A percentile compares a stretch with the other conserved stretches of the same genome.
Evolutionary conservation across 2,113 vertebrate genomes (phyloP).

Genomic region (Sander vitreus): DNA sequence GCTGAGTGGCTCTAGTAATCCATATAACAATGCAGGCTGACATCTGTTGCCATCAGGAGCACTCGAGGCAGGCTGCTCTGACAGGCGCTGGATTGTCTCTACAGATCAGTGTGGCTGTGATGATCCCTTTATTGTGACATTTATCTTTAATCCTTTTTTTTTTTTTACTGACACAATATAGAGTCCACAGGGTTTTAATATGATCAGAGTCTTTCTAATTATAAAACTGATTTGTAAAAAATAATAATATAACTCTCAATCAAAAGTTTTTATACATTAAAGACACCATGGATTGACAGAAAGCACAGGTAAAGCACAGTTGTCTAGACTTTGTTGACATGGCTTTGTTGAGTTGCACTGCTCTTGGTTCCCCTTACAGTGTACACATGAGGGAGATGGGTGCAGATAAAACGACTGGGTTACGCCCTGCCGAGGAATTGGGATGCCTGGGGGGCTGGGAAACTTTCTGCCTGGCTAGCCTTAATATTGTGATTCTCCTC

Average conservation of each 20-base stretch:
- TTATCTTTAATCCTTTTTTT: constrained; percentile 29
- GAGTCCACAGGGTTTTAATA: not conserved
- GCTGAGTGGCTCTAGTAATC: constrained; percentile 77
- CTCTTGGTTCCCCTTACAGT: constrained; percentile 52
- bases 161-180: not conserved
- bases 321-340: constrained; percentile 62
- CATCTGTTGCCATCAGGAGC: constrained; percentile 74
- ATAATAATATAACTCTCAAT: not conserved
- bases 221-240: constrained; percentile 3
- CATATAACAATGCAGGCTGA: constrained; percentile 75
- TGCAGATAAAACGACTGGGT: constrained; percentile 75
- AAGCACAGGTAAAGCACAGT: constrained; percentile 53
- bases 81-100: constrained; percentile 46
- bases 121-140: constrained; percentile 42
- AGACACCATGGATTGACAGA: not conserved
- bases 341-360: constrained; percentile 46
- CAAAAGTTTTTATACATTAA: not conserved
- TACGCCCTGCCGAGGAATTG: constrained; percentile 78
- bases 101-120: constrained; percentile 28
- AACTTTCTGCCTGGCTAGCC: constrained; percentile 67
- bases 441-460: constrained; percentile 75
- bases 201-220: not conserved
- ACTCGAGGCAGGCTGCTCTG: constrained; percentile 55
- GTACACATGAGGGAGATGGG: constrained; percentile 77
- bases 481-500: constrained; percentile 74